A percentile compares a stretch with the other conserved stretches of the same genome.
Conservation (phyloP, 2,797 vertebrate genomes). For the Semotilus atromaculatus region DNA sequence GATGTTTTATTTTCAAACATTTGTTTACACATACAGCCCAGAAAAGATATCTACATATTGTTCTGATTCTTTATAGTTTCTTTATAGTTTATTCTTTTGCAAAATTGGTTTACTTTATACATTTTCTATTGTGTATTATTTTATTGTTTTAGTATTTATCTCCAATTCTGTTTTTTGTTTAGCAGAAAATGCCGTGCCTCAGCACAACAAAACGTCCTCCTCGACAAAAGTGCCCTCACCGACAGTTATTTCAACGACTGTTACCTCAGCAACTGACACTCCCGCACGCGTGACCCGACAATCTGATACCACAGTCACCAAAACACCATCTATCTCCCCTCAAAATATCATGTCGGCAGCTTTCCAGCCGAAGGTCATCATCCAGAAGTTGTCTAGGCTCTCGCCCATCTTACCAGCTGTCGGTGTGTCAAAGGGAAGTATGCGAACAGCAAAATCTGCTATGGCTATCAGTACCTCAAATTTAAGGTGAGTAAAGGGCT, state of each 20-base stretch:
- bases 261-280: background rate
- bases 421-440: background rate
- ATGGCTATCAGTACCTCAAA: background rate
- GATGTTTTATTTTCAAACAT: background rate
- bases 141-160: background rate
- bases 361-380: constrained; percentile 47
- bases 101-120: background rate
- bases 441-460: background rate
- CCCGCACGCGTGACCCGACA: background rate
- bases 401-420: background rate
- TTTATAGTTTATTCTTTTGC: background rate
- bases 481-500: constrained; percentile 24
- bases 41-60: background rate
- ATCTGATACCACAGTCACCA: background rate
- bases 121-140: background rate
- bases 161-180: background rate
- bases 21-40: background rate
- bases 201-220: background rate
- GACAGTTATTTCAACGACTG: background rate
- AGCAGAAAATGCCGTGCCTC: background rate
- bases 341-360: background rate
- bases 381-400: constrained; percentile 16
- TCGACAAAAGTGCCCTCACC: background rate
- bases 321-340: background rate
- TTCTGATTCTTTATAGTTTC: background rate